Evolutionary conservation across 2,113 vertebrate species (phyloP), one percentile per base, ranked within the genome.

Genomic region (Eptatretus burgeri): DNA sequence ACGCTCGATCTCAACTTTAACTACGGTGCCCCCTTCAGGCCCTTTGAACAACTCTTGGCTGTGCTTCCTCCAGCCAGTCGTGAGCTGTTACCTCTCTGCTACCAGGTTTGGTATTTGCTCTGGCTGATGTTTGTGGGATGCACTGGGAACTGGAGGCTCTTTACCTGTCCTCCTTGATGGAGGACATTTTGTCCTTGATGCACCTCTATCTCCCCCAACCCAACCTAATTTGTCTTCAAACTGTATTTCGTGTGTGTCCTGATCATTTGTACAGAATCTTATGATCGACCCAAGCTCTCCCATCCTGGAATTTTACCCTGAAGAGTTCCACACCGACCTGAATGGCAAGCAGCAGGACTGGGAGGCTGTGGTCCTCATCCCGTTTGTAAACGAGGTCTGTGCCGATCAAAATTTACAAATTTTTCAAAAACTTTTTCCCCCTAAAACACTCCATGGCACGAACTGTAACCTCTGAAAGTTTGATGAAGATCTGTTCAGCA

Each of bases 321-420:
- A 74, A 2, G 87, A 98, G 75, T 98, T 98, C 72, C 89, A 84
- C 78, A 98, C 87, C 1, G 89, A 98, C 72, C 77, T 98, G 50
- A 98, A 98, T 68, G 91, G 88, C 63, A 98, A 98, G 68, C 89
- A 94, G 69, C 91, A 98, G 69, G 91, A 98, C 62, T 98, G 89
- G 91, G 91, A 98, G 74, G 89, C 91, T 49, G 86, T 98, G 63
- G 91, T 98, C 13, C 76, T 98, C 67, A 94, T 98, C 70, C 89
- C 91, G 0, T 98, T 98, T 72, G 94, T 98, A 68, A 82, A 94
- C 67, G 91, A 98, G 79, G 91, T 91, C 67, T 41, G 27, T 41
- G 27, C 27, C 27, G 27, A 41, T 41, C 27, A 41, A 41, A n/a
- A n/a, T n/a, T n/a, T n/a, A n/a, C n/a, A n/a, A n/a, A n/a, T n/a